Conservation (phyloP, 2,113 vertebrate genomes). For the Thamnaconus septentrionalis region DNA sequence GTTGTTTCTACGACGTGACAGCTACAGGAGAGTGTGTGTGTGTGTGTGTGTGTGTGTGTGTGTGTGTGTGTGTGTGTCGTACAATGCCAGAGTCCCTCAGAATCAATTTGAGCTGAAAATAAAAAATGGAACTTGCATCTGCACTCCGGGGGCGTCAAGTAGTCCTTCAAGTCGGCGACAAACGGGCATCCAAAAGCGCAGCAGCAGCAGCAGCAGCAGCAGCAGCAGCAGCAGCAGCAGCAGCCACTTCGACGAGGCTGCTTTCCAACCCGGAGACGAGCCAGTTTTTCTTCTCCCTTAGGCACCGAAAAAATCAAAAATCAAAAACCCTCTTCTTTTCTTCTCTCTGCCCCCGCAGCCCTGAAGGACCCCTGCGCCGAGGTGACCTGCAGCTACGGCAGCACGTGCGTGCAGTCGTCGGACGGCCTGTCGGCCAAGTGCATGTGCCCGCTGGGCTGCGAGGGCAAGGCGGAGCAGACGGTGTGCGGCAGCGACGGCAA, state of each 20-base stretch:
- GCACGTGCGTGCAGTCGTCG: slow-evolving; percentile 85
- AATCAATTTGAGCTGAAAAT: slow-evolving; percentile 54
- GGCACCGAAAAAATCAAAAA: not conserved
- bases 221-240: too few relatives aligned
- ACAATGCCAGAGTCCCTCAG: slow-evolving; percentile 52
- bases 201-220: not conserved
- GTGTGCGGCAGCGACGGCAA: slow-evolving; percentile 92
- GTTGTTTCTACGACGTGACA: too few relatives aligned
- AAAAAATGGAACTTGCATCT: slow-evolving; percentile 54
- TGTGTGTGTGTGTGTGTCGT: slow-evolving; percentile 31
- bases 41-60: too few relatives aligned
- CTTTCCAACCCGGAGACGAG: slow-evolving; percentile 45
- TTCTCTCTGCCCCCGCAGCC: slow-evolving; percentile 68
- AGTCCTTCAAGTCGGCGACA: slow-evolving; percentile 54
- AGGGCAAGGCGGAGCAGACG: slow-evolving; percentile 49
- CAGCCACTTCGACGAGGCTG: slow-evolving; percentile 36
- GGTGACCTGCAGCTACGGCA: slow-evolving; percentile 91
- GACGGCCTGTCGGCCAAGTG: slow-evolving; percentile 87
- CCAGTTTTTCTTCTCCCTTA: slow-evolving; percentile 1
- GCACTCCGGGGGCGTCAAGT: slow-evolving; percentile 53
- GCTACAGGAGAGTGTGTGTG: too few relatives aligned
- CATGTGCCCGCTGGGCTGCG: slow-evolving; percentile 85
- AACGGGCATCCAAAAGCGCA: slow-evolving; percentile 43
- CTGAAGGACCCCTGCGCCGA: slow-evolving; percentile 88
- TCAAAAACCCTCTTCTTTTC: slow-evolving; percentile 16